phyloP scores from a whole-genome alignment of 2,888 invertebrate species.

The Tethea ocularis region DNA sequence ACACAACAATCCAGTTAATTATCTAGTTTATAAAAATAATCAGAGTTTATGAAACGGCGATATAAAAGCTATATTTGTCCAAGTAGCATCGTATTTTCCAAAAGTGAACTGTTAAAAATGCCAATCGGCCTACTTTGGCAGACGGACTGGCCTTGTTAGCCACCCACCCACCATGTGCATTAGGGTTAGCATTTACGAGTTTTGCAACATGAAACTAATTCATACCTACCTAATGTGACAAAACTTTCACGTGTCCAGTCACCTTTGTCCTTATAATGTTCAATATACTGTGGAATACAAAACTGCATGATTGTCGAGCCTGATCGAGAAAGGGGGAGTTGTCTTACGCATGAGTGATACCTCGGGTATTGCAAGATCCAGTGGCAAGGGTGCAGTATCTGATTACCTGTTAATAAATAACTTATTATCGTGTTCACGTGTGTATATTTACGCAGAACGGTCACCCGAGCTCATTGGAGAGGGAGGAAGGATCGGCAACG shows the following conservation, averaged over 20 bases:
- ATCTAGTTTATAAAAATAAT: constrained; percentile 20
- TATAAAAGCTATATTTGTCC: constrained; percentile 18
- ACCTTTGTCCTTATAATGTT: not conserved
- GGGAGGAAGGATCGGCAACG: no score
- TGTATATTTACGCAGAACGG: no score
- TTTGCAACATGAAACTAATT: constrained; percentile 2
- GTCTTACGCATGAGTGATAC: no score
- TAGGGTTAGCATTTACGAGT: not conserved
- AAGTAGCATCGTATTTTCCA: constrained; percentile 8
- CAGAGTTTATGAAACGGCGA: constrained; percentile 16
- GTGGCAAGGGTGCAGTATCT: no score
- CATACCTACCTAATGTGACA: not conserved
- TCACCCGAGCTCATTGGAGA: no score
- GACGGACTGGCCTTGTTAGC: constrained; percentile 19
- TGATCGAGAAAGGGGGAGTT: no score
- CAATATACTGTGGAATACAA: not conserved
- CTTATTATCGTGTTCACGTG: no score
- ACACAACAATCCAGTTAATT: constrained; percentile 1
- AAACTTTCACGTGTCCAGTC: constrained; percentile 3
- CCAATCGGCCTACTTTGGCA: constrained; percentile 30
- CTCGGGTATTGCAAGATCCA: no score
- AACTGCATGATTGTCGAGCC: no score
- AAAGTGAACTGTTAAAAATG: constrained; percentile 25
- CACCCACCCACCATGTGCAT: constrained; percentile 25
- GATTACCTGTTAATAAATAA: no score